Evolutionary conservation across 2,797 vertebrate species (phyloP).

Genomic region (Glossophaga mutica): DNA sequence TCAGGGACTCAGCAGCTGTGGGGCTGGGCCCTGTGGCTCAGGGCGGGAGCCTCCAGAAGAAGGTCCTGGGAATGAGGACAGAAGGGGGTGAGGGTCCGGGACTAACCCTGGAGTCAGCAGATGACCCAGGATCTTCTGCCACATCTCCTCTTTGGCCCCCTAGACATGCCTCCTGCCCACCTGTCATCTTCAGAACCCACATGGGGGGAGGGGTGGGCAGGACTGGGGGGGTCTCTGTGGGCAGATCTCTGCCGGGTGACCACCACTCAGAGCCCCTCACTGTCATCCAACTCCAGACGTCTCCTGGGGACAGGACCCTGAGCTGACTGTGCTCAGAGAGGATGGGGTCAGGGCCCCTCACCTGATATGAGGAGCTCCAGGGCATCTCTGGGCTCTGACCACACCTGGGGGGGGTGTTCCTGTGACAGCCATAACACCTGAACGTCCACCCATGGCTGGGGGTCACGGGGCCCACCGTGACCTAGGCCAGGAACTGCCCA

Average conservation of each 20-base stretch:
- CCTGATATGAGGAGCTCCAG: background rate
- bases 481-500: background rate
- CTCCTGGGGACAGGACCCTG: background rate
- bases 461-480: background rate
- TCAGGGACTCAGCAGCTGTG: background rate
- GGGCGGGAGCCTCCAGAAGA: no score
- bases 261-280: accelerated
- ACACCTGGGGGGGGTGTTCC: background rate
- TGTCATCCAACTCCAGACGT: accelerated
- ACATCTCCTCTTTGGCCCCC: background rate
- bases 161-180: no score
- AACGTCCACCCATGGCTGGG: background rate
- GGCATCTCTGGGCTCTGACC: background rate
- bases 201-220: accelerated
- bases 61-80: no score
- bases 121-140: no score
- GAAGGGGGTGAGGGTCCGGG: no score
- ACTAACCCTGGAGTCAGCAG: accelerated
- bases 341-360: background rate
- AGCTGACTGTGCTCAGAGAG: background rate
- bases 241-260: no score
- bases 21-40: no score
- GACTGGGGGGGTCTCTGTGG: background rate
- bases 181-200: background rate
- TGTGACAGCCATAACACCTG: background rate